Evolutionary conservation across 2,888 invertebrate species (phyloP).

Genomic region (Nephrotoma guestfalica): DNA sequence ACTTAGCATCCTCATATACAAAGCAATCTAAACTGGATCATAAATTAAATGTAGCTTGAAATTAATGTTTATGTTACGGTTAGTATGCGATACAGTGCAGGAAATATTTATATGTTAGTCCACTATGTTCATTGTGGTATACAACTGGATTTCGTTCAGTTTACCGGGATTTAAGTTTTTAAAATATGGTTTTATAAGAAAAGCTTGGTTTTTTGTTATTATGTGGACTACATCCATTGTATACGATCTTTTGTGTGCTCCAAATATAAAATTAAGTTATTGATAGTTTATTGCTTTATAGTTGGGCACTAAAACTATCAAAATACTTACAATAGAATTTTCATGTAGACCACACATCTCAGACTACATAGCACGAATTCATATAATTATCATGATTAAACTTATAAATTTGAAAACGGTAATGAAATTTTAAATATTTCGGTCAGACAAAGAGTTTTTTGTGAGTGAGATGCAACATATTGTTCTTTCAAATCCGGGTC

Average conservation of each 20-base stretch:
- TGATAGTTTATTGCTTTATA: background rate
- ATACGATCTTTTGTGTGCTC: background rate
- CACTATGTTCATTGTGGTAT: background rate
- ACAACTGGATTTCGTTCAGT: background rate
- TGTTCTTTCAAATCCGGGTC: no score
- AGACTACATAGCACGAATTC: no score
- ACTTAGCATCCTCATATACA: background rate
- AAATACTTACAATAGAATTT: background rate
- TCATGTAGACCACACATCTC: no score
- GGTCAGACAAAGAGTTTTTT: no score
- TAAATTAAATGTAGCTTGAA: background rate
- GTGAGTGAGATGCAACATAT: no score
- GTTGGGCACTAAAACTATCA: background rate
- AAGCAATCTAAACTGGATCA: background rate
- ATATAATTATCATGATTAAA: no score
- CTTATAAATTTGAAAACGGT: no score
- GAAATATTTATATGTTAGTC: background rate
- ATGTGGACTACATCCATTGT: background rate
- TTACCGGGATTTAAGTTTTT: background rate
- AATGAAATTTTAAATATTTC: no score
- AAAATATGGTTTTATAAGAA: background rate
- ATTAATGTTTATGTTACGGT: background rate
- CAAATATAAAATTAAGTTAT: background rate
- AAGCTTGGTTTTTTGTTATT: background rate
- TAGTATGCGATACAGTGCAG: background rate